Evolutionary conservation across 2,888 invertebrate genomes (phyloP).

Genomic region (Malthinus seriepunctatus): DNA sequence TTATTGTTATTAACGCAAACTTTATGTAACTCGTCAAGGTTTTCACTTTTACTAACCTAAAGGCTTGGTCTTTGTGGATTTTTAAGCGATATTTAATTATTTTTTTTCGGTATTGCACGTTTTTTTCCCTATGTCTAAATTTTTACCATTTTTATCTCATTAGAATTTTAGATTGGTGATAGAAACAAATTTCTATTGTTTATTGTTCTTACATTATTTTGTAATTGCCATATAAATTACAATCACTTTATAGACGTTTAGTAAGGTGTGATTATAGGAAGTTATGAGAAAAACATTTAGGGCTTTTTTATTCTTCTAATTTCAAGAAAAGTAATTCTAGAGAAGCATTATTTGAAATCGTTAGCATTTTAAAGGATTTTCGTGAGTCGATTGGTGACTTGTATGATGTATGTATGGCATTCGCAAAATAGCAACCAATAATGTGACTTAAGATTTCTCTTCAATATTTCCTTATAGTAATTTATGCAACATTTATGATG

Average conservation of each 20-base stretch:
- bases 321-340: no score
- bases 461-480: background rate
- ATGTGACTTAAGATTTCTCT: no score
- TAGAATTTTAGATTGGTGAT: background rate
- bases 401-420: no score
- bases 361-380: no score
- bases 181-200: conserved; percentile 17
- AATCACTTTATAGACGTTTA: background rate
- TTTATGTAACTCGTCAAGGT: conserved; percentile 31
- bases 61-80: conserved; percentile 29
- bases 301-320: no score
- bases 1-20: conserved; percentile 16
- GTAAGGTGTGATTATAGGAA: no score
- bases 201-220: conserved; percentile 15
- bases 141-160: background rate
- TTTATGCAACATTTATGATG: conserved; percentile 3
- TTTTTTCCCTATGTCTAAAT: background rate
- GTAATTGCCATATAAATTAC: background rate
- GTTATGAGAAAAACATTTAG: no score
- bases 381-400: no score
- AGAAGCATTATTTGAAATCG: no score
- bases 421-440: no score
- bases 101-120: background rate
- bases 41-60: conserved; percentile 34
- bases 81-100: conserved; percentile 22